These are phyloP conservation scores for Rhamnusium bicolor DNA, from an alignment of 2,888 invertebrate species.

Conservation along the genomic window DNA sequence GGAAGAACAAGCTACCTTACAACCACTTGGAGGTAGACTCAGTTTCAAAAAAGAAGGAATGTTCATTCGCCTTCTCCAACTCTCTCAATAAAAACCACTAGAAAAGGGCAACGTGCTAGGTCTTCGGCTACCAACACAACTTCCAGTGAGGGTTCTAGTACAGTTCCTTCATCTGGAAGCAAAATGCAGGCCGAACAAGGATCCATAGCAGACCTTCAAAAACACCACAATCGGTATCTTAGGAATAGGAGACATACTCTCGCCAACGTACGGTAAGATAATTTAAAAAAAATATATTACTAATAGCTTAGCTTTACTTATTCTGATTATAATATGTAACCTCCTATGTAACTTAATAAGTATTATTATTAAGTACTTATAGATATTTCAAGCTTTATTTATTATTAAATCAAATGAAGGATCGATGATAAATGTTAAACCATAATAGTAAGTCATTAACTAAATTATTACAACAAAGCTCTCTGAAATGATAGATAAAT, in stretches of 20 bases:
- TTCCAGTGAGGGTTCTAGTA: slow-evolving; percentile 68
- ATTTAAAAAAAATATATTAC: no score
- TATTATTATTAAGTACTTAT: no score
- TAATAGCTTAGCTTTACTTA: no score
- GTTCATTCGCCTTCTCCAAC: slow-evolving; percentile 76
- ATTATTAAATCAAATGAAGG: no score
- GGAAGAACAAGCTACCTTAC: slow-evolving; percentile 69
- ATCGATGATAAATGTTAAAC: no score
- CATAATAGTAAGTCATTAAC: no score
- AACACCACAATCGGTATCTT: slow-evolving; percentile 89
- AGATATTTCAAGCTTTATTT: no score
- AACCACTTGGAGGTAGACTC: slow-evolving; percentile 58
- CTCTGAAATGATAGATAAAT: no score
- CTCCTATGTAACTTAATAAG: no score
- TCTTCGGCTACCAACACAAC: slow-evolving; percentile 61
- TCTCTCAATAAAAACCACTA: slow-evolving; percentile 74
- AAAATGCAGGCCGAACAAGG: slow-evolving; percentile 96
- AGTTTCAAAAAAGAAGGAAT: slow-evolving; percentile 62
- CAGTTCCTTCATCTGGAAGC: slow-evolving; percentile 66
- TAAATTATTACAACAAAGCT: no score
- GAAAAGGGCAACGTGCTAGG: slow-evolving; percentile 71
- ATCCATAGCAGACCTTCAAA: slow-evolving; percentile 91
- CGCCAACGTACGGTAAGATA: slow-evolving; percentile 92
- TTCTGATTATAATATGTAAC: no score
- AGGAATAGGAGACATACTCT: slow-evolving; percentile 91